phyloP scores from a whole-genome alignment of 92 coral and sea anemone genomes.

The Siderastrea siderea region DNA sequence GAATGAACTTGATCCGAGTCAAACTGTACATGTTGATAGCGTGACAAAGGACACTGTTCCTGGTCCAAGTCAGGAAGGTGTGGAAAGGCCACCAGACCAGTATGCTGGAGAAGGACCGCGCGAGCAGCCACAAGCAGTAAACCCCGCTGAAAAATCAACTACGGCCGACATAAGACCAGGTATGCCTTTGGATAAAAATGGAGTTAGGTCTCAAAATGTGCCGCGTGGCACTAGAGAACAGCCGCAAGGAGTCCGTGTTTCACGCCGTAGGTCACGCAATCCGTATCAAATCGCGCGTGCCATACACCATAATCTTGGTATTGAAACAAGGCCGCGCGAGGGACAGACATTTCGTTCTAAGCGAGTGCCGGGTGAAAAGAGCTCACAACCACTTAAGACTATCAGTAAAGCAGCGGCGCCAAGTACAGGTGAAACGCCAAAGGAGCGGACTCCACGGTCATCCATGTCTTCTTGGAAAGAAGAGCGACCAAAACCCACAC shows the following conservation, averaged over 20 bases:
- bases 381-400: constrained; percentile 28
- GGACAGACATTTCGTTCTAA: constrained; percentile 21
- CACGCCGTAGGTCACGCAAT: constrained; percentile 50
- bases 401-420: neutral
- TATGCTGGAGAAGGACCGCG: constrained; percentile 58
- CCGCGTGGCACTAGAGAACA: constrained; percentile 35
- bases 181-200: constrained; percentile 32
- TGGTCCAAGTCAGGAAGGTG: constrained; percentile 7
- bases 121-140: constrained; percentile 30
- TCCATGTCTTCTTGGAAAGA: constrained; percentile 78
- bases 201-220: constrained; percentile 19
- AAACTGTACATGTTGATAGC: constrained; percentile 20
- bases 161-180: constrained; percentile 22
- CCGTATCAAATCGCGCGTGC: constrained; percentile 59
- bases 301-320: constrained; percentile 49
- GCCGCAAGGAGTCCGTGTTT: constrained; percentile 35
- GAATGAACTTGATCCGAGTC: constrained; percentile 21
- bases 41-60: constrained; percentile 5
- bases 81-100: constrained; percentile 32
- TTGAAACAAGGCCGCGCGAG: constrained; percentile 31
- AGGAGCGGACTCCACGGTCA: constrained; percentile 65
- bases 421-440: constrained; percentile 40
- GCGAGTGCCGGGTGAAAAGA: constrained; percentile 14
- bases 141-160: constrained; percentile 12
- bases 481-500: constrained; percentile 88